phyloP scores from a whole-genome alignment of 2,888 invertebrate species.

The Parnassius mnemosyne region DNA sequence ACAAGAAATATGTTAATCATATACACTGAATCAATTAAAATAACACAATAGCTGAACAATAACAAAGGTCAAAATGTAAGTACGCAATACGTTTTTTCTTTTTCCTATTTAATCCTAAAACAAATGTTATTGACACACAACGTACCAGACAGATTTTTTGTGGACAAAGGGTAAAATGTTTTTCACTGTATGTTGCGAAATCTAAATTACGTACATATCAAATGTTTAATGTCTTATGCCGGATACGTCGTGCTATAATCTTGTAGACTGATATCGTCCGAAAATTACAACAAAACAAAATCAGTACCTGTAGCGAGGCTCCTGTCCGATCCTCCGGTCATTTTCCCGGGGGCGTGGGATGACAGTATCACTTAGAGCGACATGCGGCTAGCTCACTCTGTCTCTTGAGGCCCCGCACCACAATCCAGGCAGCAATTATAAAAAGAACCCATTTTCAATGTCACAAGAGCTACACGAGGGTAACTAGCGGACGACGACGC shows the following conservation, averaged over 20 bases:
- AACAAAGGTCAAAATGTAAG: conserved; percentile 7
- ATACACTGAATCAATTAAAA: not conserved
- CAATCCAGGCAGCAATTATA: conserved; percentile 78
- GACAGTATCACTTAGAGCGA: conserved; percentile 51
- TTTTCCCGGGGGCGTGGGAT: conserved; percentile 46
- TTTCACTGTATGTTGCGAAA: no score
- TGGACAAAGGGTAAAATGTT: not conserved
- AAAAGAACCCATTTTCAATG: conserved; percentile 80
- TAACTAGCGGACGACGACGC: conserved; percentile 51
- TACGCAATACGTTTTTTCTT: not conserved
- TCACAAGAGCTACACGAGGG: conserved; percentile 77
- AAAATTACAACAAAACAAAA: conserved; percentile 59
- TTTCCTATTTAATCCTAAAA: conserved; percentile 6
- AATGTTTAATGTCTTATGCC: conserved; percentile 3
- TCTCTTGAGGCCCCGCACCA: conserved; percentile 66
- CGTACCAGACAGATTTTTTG: not conserved
- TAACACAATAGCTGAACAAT: conserved; percentile 6
- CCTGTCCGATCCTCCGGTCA: conserved; percentile 71
- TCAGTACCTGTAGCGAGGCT: conserved; percentile 64
- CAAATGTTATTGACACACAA: conserved; percentile 11
- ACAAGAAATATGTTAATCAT: no score
- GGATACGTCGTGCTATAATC: conserved; percentile 10
- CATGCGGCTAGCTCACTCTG: conserved; percentile 52
- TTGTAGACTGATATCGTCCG: conserved; percentile 32
- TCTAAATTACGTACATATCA: conserved; percentile 8